These are phyloP conservation scores for Nymphicus hollandicus DNA, from an alignment of 2,113 vertebrate genomes.

Conservation along the genomic window DNA sequence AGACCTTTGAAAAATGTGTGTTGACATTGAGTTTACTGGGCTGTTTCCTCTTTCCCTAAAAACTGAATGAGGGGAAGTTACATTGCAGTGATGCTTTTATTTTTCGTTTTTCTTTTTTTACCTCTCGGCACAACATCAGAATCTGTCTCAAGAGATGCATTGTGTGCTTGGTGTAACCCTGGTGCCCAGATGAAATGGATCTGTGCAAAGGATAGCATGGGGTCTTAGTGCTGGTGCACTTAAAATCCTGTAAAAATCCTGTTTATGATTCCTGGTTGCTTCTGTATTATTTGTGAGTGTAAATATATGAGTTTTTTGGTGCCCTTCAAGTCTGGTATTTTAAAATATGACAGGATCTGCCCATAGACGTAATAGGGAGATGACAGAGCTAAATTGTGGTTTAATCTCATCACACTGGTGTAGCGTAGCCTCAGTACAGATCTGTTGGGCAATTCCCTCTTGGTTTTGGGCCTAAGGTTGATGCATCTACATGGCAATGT, in stretches of 20 bases:
- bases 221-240: neutral
- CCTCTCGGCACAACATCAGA: neutral
- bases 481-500: neutral
- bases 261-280: neutral
- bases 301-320: neutral
- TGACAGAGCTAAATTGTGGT: neutral
- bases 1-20: neutral
- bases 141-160: neutral
- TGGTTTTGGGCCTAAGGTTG: neutral
- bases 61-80: neutral
- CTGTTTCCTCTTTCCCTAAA: neutral
- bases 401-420: neutral
- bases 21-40: neutral
- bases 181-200: neutral
- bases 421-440: neutral
- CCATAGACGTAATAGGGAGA: neutral
- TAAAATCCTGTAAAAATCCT: neutral
- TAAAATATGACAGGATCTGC: neutral
- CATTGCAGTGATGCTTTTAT: neutral
- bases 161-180: neutral
- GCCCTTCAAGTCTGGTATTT: neutral
- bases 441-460: neutral
- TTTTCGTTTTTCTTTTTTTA: neutral
- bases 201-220: neutral
- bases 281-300: neutral